A percentile compares a stretch with the other conserved stretches of the same genome.
Evolutionary conservation across 2,113 vertebrate genomes (phyloP).

Genomic region (Peromyscus polionotus): DNA sequence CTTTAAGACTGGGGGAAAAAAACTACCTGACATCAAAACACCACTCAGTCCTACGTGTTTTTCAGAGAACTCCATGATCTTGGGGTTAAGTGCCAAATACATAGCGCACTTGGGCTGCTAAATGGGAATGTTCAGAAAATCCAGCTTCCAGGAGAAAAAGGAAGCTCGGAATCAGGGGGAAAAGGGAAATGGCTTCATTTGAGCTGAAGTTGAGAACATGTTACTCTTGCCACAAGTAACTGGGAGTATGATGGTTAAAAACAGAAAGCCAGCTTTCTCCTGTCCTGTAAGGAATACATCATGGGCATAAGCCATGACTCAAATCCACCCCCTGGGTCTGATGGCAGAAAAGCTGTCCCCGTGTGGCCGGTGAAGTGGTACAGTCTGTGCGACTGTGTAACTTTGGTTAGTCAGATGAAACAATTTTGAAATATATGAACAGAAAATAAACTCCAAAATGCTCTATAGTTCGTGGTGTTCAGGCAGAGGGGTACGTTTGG

Average conservation of each 20-base stretch:
- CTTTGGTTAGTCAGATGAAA: constrained; percentile 16
- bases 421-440: neutral
- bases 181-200: neutral
- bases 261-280: neutral
- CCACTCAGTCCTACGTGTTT: neutral
- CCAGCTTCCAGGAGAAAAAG: neutral
- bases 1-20: neutral
- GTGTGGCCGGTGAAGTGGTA: too few relatives aligned
- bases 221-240: neutral
- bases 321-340: neutral
- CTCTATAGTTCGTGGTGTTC: neutral
- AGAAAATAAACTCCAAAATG: neutral
- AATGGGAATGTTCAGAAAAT: neutral
- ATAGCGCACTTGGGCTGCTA: neutral
- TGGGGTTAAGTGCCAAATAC: neutral
- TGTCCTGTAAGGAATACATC: neutral
- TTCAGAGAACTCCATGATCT: neutral
- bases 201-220: neutral
- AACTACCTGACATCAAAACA: neutral
- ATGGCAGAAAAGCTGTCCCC: neutral
- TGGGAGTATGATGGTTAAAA: neutral
- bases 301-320: neutral
- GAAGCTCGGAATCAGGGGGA: neutral
- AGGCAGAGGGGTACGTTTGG: fast-evolving
- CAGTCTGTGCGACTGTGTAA: neutral